Percentiles rank a stretch among this genome's conserved stretches.
Conservation (phyloP, 2,113 vertebrate species). For the Trogon surrucura region DNA sequence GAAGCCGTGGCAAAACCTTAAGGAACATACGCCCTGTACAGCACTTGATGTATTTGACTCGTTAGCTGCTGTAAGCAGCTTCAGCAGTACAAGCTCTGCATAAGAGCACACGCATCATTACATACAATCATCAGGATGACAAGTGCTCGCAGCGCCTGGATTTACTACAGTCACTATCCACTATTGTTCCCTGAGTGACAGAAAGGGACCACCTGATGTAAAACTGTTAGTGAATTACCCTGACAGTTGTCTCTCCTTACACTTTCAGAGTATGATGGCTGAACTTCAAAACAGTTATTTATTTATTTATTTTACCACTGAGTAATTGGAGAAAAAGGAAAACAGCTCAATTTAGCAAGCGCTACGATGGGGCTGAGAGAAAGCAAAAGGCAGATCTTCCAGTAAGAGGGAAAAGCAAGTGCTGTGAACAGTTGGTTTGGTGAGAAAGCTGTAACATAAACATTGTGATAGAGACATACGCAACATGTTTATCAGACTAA, state of each 20-base stretch:
- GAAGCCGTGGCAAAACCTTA: slow-evolving; percentile 15
- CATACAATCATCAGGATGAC: background rate
- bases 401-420: background rate
- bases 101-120: background rate
- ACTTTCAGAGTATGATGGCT: background rate
- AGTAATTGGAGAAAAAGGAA: background rate
- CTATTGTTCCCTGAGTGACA: background rate
- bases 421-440: slow-evolving; percentile 48
- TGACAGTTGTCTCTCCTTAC: background rate
- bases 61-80: slow-evolving; percentile 25
- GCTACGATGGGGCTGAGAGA: background rate
- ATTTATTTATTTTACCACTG: background rate
- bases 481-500: slow-evolving; percentile 34
- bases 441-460: slow-evolving; percentile 59
- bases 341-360: background rate
- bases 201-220: background rate
- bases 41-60: background rate
- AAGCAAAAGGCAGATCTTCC: background rate
- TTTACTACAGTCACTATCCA: background rate
- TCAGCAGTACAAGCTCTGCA: background rate
- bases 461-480: slow-evolving; percentile 35
- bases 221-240: background rate
- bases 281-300: background rate
- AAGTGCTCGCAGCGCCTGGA: background rate
- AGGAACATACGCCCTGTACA: background rate